A percentile compares a stretch with the other conserved stretches of the same genome.
Evolutionary conservation across 2,888 invertebrate species (phyloP).

Genomic region (Netelia inedita): DNA sequence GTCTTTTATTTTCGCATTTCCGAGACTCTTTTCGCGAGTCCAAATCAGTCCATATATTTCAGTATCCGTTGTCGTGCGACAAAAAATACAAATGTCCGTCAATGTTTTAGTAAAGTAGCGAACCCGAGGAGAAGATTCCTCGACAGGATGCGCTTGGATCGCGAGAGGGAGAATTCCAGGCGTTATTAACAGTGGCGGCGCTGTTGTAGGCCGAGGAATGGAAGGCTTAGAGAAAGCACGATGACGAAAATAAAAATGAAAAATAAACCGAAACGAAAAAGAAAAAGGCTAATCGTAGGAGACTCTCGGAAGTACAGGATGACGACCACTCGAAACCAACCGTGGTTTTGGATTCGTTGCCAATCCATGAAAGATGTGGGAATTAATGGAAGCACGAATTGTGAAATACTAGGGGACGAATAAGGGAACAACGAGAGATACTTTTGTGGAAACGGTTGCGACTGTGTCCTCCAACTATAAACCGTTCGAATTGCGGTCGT

Average conservation of each 20-base stretch:
- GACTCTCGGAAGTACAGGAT: constrained; percentile 30
- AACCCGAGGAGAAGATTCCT: neutral
- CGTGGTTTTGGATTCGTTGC: neutral
- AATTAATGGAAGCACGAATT: constrained; percentile 52
- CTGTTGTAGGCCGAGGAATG: neutral
- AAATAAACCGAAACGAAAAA: constrained; percentile 1
- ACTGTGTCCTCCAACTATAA: too few relatives aligned
- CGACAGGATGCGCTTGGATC: constrained; percentile 5
- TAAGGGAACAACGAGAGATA: constrained; percentile 3
- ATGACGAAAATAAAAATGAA: neutral
- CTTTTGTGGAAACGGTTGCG: neutral
- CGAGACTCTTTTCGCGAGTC: neutral
- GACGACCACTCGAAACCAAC: neutral
- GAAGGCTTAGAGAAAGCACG: neutral
- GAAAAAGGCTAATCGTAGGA: neutral
- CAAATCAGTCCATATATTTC: constrained; percentile 1
- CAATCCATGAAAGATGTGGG: neutral
- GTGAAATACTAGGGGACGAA: constrained; percentile 38
- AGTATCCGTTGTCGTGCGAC: neutral
- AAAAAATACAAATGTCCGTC: neutral
- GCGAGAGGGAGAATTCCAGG: neutral
- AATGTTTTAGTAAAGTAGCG: neutral
- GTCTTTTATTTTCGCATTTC: neutral
- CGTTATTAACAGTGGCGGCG: constrained; percentile 6
- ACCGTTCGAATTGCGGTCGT: constrained; percentile 1